Percentiles rank a stretch among this genome's conserved stretches.
Evolutionary conservation across 35 echinoderm and acorn worm species (phyloP).

Genomic region (Amphiura filiformis): DNA sequence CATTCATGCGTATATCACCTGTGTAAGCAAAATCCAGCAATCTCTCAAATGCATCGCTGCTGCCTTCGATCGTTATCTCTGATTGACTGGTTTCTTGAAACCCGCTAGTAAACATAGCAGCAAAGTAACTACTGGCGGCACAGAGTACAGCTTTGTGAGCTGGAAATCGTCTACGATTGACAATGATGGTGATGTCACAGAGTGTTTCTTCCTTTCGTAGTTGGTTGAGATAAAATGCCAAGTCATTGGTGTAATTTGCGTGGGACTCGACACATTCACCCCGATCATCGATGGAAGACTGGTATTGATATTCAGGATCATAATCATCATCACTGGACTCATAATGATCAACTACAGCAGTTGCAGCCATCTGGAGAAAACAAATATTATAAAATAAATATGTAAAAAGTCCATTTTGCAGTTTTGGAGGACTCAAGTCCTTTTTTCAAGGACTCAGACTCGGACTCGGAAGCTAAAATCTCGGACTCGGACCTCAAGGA

Average conservation of each 20-base stretch:
- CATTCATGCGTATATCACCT: not conserved
- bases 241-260: not conserved
- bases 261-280: too few relatives aligned
- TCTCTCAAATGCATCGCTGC: not conserved
- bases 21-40: not conserved
- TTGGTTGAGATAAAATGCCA: not conserved
- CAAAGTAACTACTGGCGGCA: not conserved
- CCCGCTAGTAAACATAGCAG: not conserved
- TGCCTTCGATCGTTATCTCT: not conserved
- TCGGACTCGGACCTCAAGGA: too few relatives aligned
- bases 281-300: too few relatives aligned
- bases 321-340: too few relatives aligned
- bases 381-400: too few relatives aligned
- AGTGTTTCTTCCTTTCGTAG: not conserved
- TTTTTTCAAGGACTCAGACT: too few relatives aligned
- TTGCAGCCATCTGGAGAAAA: too few relatives aligned
- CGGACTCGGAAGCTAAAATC: too few relatives aligned
- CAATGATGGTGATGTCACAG: not conserved
- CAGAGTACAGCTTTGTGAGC: not conserved
- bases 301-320: too few relatives aligned
- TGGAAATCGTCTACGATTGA: not conserved
- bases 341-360: too few relatives aligned
- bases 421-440: too few relatives aligned
- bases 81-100: conserved; percentile 3
- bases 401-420: too few relatives aligned